Evolutionary conservation across 2,113 vertebrate genomes (phyloP).

Genomic region (Zosterops japonicus): DNA sequence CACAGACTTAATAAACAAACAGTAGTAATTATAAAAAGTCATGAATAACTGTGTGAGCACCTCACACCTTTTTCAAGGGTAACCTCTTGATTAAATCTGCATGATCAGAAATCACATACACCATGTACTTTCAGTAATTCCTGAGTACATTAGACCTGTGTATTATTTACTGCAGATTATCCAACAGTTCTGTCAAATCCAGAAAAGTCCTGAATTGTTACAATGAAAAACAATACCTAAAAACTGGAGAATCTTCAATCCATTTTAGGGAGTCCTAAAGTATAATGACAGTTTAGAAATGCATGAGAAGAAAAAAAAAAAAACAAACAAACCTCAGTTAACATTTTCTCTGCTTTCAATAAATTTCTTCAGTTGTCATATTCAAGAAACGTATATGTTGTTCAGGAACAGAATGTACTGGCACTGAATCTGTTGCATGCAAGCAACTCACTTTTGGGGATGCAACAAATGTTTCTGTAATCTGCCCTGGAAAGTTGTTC

Average conservation of each 20-base stretch:
- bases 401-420: slow-evolving; percentile 66
- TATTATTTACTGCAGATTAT: neutral
- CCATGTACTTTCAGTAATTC: neutral
- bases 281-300: neutral
- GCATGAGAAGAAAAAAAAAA: neutral
- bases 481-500: slow-evolving; percentile 7
- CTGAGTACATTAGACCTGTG: neutral
- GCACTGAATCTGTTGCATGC: slow-evolving; percentile 28
- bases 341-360: slow-evolving; percentile 52
- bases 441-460: slow-evolving; percentile 16
- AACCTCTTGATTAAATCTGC: neutral
- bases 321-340: neutral
- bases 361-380: slow-evolving; percentile 38
- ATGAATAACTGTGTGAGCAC: neutral
- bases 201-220: neutral
- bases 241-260: neutral
- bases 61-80: neutral
- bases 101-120: neutral
- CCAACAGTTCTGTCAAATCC: neutral
- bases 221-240: neutral
- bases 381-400: slow-evolving; percentile 45
- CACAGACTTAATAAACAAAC: neutral
- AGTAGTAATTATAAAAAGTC: neutral
- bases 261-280: neutral
- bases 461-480: slow-evolving; percentile 43